A percentile compares a stretch with the other conserved stretches of the same genome.
phyloP scores from a whole-genome alignment of 2,113 vertebrate genomes.

The Crocuta crocuta region DNA sequence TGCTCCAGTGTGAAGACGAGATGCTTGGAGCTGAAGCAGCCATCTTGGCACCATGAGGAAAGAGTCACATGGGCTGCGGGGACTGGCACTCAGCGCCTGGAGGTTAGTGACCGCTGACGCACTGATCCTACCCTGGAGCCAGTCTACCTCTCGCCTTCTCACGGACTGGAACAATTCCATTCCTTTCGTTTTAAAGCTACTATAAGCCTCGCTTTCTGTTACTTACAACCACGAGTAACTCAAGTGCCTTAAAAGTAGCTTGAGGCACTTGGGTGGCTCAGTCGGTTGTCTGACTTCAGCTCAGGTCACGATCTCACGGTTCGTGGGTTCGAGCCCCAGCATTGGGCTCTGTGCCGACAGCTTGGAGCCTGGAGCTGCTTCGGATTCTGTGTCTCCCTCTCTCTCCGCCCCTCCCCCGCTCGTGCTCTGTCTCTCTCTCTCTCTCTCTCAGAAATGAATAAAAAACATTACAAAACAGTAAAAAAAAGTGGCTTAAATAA shows the following conservation, averaged over 20 bases:
- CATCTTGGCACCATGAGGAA: background rate
- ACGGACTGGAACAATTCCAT: background rate
- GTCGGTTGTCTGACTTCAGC: background rate
- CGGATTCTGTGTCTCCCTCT: no score
- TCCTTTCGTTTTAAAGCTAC: background rate
- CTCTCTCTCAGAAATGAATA: no score
- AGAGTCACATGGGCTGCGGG: background rate
- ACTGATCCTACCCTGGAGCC: background rate
- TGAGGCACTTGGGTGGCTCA: background rate
- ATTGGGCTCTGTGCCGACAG: no score
- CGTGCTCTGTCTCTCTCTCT: no score
- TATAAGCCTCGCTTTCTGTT: background rate
- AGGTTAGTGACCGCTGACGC: background rate
- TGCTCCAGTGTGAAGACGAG: background rate
- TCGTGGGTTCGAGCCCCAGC: no score
- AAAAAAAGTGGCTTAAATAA: no score
- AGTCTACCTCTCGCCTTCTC: background rate
- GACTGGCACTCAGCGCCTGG: background rate
- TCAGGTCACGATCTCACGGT: no score
- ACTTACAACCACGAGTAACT: background rate
- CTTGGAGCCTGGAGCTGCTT: no score
- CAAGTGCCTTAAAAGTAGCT: background rate
- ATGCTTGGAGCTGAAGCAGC: background rate
- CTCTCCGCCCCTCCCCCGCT: no score
- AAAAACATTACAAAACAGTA: no score